Evolutionary conservation across 1,140 invertebrate genomes (phyloP), one percentile per base, ranked within the genome.

Genomic region (Hycleus cichorii): DNA sequence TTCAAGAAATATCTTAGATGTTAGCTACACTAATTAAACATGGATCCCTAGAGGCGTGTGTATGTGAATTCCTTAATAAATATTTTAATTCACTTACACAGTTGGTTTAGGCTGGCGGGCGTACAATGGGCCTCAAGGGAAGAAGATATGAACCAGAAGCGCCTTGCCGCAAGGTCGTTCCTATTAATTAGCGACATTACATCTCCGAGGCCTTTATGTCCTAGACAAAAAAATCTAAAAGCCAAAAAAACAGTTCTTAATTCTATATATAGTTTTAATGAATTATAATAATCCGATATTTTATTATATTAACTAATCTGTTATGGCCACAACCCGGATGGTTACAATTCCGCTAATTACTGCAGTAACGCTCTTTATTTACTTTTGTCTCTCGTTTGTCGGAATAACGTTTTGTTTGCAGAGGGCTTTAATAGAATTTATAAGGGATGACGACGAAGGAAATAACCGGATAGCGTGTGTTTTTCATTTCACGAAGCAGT

Each of bases 31-130:
- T 67, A 69, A 70, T 69, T 69, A 70, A 66, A 53, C 58, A 63
- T 63, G 58, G 53, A 63, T 63, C 67, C 59, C 66, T 39, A 18
- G 64, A 64, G 69, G 58, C 57, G 62, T 64, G 63, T 69, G 62
- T 65, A 70, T 72, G 68, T 68, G 68, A 71, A 71, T 71, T 70
- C 67, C 68, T 71, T 72, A 72, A 72, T 72, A 72, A 72, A 72
- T 72, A 72, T 72, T 72, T 72, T 71, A 72, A 72, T 72, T 72
- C 71, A 72, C 71, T 72, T 72, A 71, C 68, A 69, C 66, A 72
- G 70, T 70, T 68, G 69, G 66, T 71, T 72, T 72, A 70, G 69
- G 65, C 66, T 64, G 64, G 59, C 66, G 62, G 64, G 61, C 58
- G 62, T 59, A 63, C 62, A 68, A 67, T 70, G 66, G 64, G 58